phyloP scores from a whole-genome alignment of 1,140 invertebrate genomes.

The Augochlora pura region DNA sequence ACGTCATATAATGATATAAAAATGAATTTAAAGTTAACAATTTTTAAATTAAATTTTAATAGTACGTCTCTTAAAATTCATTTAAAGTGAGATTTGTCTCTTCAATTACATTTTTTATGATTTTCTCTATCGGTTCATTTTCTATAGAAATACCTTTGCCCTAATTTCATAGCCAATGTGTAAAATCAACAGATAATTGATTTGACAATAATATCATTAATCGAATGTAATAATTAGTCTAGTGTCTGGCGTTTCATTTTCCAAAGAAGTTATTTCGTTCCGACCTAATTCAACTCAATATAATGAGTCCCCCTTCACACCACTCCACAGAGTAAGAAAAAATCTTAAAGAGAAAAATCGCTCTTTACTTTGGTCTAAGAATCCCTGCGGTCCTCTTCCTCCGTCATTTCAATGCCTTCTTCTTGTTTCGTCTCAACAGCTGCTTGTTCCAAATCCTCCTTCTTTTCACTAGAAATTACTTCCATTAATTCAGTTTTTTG shows the following conservation, averaged over 20 bases:
- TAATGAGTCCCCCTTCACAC: conserved; percentile 39
- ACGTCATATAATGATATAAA: background rate
- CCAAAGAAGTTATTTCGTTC: background rate
- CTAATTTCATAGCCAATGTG: background rate
- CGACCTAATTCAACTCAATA: conserved; percentile 7
- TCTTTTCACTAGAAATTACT: conserved; percentile 9
- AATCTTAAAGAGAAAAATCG: conserved; percentile 45
- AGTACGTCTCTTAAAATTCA: background rate
- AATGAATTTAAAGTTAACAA: background rate
- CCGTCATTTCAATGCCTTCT: conserved; percentile 24
- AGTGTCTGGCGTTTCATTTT: conserved; percentile 11
- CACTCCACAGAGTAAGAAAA: conserved; percentile 47
- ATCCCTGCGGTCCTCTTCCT: conserved; percentile 47
- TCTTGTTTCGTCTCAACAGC: conserved; percentile 2
- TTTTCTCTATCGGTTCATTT: background rate
- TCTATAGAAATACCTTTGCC: background rate
- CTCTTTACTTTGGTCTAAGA: conserved; percentile 52
- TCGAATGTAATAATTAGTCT: conserved; percentile 15
- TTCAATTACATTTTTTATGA: conserved; percentile 6
- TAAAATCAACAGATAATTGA: background rate
- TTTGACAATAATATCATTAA: conserved; percentile 15
- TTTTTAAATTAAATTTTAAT: conserved; percentile 1
- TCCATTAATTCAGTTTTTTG: conserved; percentile 25
- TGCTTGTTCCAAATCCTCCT: conserved; percentile 14
- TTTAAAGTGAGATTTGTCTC: background rate